These are phyloP conservation scores for Babylonia areolata DNA, from an alignment of 1,140 invertebrate genomes.

Conservation along the genomic window DNA sequence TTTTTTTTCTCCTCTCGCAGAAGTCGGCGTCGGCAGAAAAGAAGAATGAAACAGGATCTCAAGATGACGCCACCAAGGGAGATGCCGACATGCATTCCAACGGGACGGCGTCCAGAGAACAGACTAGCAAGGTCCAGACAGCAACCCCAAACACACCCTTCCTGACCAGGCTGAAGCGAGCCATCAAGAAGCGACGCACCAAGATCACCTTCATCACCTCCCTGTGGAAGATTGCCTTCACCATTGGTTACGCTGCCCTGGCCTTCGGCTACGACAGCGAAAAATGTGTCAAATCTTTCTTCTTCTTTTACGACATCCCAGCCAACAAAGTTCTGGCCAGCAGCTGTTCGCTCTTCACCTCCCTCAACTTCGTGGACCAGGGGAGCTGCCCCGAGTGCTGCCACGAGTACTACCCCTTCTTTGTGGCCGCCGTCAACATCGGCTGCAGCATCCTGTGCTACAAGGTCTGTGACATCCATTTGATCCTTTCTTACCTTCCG, in stretches of 20 bases:
- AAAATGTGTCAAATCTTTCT: constrained; percentile 34
- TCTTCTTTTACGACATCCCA: constrained; percentile 23
- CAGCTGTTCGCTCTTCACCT: constrained; percentile 39
- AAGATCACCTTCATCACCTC: constrained; percentile 60
- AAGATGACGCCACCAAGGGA: not conserved
- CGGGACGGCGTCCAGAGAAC: not conserved
- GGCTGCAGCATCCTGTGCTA: constrained; percentile 57
- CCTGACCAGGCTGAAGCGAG: constrained; percentile 55
- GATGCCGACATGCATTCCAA: not conserved
- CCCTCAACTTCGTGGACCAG: constrained; percentile 36
- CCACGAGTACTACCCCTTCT: constrained; percentile 44
- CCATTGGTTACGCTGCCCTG: constrained; percentile 38
- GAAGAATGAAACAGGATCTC: not conserved
- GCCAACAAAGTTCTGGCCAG: not conserved
- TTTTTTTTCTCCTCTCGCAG: not conserved
- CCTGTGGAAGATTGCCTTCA: constrained; percentile 68
- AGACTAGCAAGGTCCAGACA: not conserved
- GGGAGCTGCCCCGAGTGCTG: constrained; percentile 32
- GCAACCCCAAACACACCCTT: not conserved
- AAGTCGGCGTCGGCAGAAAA: not conserved
- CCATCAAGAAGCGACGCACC: constrained; percentile 56
- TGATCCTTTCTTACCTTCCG: too few relatives aligned
- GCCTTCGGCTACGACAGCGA: constrained; percentile 25
- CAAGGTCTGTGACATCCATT: too few relatives aligned
- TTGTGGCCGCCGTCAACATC: constrained; percentile 52